Evolutionary conservation across 2,113 vertebrate genomes (phyloP), one percentile per base, ranked within the genome.

Genomic region (Trochalopteron elliotii): DNA sequence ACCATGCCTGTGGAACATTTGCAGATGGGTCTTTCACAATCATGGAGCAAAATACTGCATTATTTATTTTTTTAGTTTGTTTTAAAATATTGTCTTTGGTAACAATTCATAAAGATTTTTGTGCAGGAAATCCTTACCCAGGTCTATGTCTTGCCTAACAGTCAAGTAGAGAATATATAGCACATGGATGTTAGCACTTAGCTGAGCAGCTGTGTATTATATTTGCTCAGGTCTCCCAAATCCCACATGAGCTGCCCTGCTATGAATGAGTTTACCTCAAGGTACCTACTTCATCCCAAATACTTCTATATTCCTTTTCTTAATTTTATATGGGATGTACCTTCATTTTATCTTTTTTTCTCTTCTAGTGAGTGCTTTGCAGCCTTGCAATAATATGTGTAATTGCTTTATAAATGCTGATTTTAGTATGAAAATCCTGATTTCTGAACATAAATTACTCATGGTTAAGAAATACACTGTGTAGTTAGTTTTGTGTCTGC

Each of bases 191-290:
- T 55, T 28, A 33, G 39, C 33, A 45, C 40, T 33, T 28, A n/a
- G 28, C 42, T 94, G 33, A 82, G 3, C 64, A 90, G 76, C 60
- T 40, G 7, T 52, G 18, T 81, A 50, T 89, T 70, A 39, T 16
- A 56, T 20, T 74, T 88, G 81, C 81, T 76, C 78, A 80, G 33
- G 33, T 84, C 60, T 87, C 77, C 70, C 83, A 56, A 95, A 93
- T 69, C 45, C 52, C 47, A 19, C 55, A 18, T 52, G 45, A 30
- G 42, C 53, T 85, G 82, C 60, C 22, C 76, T 86, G 61, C 86
- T 93, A 53, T 83, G 86, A 70, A 31, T 27, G 10, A 79, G 12
- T 84, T 80, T 91, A 79, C 75, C 40, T 90, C 23, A 61, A 63
- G 40, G 28, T 42, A 6, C 4, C 10, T 31, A 30, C 23, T 75